These are phyloP conservation scores for Pitangus sulphuratus DNA, from an alignment of 2,797 vertebrate species.

Conservation along the genomic window DNA sequence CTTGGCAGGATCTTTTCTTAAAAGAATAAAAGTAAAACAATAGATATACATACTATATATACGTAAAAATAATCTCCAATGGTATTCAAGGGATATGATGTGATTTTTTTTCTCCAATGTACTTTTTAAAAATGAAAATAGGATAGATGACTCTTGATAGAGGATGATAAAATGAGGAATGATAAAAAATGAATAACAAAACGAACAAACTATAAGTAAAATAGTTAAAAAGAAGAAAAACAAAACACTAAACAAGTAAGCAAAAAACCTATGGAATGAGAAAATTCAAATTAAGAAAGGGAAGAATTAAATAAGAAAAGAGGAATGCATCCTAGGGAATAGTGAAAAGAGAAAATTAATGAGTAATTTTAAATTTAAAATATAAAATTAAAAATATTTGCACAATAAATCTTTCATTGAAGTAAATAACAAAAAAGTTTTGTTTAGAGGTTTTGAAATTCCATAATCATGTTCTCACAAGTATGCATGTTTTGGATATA, in stretches of 20 bases:
- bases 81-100: background rate
- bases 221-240: background rate
- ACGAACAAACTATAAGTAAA: background rate
- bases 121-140: background rate
- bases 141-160: accelerated
- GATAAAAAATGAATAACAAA: background rate
- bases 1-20: background rate
- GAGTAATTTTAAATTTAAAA: background rate
- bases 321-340: background rate
- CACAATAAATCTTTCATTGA: background rate
- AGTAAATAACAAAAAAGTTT: background rate
- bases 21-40: background rate
- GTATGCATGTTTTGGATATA: background rate
- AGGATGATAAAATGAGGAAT: background rate
- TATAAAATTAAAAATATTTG: background rate
- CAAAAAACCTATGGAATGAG: background rate
- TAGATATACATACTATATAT: too few species aligned
- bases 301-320: background rate
- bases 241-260: accelerated
- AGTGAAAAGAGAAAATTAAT: background rate
- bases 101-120: background rate
- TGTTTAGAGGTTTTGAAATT: background rate
- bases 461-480: background rate
- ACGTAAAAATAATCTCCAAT: background rate
- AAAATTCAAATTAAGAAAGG: background rate